Evolutionary conservation across 2,113 vertebrate species (phyloP).

Genomic region (Pterocles orientalis): DNA sequence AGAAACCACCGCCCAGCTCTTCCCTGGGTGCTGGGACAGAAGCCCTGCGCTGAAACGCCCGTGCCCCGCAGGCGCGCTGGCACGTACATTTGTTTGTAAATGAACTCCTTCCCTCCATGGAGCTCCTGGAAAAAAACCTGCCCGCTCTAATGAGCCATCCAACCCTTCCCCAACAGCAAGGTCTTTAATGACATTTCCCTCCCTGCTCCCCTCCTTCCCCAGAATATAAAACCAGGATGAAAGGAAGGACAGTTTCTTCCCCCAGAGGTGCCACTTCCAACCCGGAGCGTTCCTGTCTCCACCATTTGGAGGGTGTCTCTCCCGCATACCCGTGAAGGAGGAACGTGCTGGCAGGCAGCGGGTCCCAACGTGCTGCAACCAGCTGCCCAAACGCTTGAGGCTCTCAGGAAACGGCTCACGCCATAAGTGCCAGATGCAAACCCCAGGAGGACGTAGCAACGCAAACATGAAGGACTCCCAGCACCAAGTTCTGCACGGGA

Average conservation of each 20-base stretch:
- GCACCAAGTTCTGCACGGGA: neutral
- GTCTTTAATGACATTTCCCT: neutral
- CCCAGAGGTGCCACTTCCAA: neutral
- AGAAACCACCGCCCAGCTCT: rapidly evolving
- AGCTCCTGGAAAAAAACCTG: neutral
- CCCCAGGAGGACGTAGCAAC: neutral
- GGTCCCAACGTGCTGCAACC: neutral
- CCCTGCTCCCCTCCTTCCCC: neutral
- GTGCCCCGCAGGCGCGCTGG: neutral
- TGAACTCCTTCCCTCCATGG: neutral
- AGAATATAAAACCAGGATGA: neutral
- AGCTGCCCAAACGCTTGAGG: neutral
- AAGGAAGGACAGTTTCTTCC: neutral
- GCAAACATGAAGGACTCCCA: neutral
- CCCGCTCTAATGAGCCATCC: neutral
- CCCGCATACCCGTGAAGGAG: neutral
- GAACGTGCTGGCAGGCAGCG: neutral
- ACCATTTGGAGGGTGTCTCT: neutral
- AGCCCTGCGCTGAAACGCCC: neutral
- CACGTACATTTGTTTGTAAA: neutral
- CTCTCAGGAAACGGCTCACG: neutral
- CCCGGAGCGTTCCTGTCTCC: rapidly evolving
- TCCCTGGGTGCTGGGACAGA: neutral
- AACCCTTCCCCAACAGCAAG: neutral
- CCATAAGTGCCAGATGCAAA: neutral